These are phyloP conservation scores for Proisotoma minuta DNA, from an alignment of 2,888 invertebrate species.

Conservation along the genomic window DNA sequence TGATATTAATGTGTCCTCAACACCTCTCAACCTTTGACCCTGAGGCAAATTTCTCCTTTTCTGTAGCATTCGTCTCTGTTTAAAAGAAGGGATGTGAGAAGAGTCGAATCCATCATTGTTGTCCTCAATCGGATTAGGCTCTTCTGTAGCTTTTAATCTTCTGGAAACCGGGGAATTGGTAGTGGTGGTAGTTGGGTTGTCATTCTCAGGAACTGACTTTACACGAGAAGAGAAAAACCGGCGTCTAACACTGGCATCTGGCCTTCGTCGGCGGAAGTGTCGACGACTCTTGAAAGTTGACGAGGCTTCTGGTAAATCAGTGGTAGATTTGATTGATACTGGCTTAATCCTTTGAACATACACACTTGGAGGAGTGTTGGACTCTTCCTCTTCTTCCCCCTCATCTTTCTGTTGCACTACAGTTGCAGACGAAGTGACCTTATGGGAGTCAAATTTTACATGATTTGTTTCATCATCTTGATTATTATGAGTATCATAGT, in stretches of 20 bases:
- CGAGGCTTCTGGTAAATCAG: slow-evolving; percentile 13
- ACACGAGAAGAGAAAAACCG: slow-evolving; percentile 31
- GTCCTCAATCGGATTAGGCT: background rate
- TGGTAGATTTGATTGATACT: background rate
- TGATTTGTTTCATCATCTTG: background rate
- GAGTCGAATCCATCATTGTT: background rate
- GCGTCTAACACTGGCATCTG: slow-evolving; percentile 20
- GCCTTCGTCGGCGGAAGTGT: slow-evolving; percentile 36
- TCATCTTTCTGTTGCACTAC: background rate
- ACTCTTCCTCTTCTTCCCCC: slow-evolving; percentile 29
- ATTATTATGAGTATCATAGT: background rate
- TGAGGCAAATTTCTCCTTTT: slow-evolving; percentile 11
- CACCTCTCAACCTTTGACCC: background rate
- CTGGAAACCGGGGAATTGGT: background rate
- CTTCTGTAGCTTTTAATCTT: background rate
- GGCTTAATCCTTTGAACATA: slow-evolving; percentile 3
- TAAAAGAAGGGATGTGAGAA: slow-evolving; percentile 19
- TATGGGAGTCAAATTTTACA: background rate
- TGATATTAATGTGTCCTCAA: background rate
- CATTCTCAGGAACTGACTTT: slow-evolving; percentile 10
- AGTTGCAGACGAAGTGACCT: background rate
- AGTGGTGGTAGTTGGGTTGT: slow-evolving; percentile 4
- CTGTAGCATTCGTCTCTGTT: slow-evolving; percentile 30
- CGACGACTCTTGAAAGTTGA: slow-evolving; percentile 31
- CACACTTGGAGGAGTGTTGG: slow-evolving; percentile 31